These are phyloP conservation scores for Gracilinanus agilis DNA, from an alignment of 2,113 vertebrate species.

Conservation along the genomic window DNA sequence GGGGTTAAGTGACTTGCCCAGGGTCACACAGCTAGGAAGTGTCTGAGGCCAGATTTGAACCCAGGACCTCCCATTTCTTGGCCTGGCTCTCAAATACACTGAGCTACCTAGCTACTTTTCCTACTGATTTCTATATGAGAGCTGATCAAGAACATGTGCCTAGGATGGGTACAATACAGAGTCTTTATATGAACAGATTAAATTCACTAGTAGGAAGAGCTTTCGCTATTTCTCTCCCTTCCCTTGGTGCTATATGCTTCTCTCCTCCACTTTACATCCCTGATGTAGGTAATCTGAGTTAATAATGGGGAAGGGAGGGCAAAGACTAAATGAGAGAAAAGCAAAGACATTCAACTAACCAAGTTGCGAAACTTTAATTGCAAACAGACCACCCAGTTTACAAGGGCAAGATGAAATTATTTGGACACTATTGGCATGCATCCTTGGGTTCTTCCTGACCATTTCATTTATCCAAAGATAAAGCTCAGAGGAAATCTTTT, in stretches of 20 bases:
- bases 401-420: neutral
- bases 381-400: neutral
- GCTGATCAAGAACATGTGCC: neutral
- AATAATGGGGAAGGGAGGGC: neutral
- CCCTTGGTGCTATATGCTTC: neutral
- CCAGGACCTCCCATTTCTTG: no score
- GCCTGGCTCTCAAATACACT: no score
- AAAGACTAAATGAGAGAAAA: neutral
- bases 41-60: no score
- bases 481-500: neutral
- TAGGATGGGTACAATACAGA: neutral
- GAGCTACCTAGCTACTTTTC: no score
- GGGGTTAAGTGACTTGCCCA: no score
- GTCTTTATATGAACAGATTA: neutral
- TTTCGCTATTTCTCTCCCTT: neutral
- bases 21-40: no score
- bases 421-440: neutral
- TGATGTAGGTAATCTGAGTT: neutral
- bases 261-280: neutral
- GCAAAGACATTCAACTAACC: constrained; percentile 15
- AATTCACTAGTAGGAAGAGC: neutral
- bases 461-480: neutral
- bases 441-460: neutral
- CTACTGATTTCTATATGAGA: neutral
- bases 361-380: neutral